Evolutionary conservation across 2,113 vertebrate species (phyloP).

Genomic region (Sander lucioperca): DNA sequence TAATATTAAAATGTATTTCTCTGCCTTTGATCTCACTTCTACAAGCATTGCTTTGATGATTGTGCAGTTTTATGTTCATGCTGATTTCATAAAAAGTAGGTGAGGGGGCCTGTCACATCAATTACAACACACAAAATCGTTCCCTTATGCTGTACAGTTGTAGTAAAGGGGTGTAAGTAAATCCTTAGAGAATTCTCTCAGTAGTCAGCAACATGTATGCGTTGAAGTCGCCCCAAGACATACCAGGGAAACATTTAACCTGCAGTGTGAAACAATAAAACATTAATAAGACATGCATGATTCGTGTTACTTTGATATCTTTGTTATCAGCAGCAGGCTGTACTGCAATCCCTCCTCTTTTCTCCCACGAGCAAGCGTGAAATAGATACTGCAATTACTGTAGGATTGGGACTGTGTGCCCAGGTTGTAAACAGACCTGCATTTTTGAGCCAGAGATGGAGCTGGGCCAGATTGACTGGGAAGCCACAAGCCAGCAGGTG

Average conservation of each 20-base stretch:
- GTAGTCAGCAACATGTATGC: conserved; percentile 54
- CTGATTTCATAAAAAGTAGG: conserved; percentile 60
- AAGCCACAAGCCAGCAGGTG: conserved; percentile 80
- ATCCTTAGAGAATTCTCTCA: conserved; percentile 47
- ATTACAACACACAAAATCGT: conserved; percentile 32
- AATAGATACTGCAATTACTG: conserved; percentile 49
- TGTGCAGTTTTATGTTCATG: conserved; percentile 54
- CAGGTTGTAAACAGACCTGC: conserved; percentile 71
- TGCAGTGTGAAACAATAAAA: conserved; percentile 33
- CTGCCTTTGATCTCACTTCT: conserved; percentile 40
- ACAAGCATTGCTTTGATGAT: conserved; percentile 66
- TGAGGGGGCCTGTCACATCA: conserved; percentile 72
- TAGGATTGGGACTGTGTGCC: conserved; percentile 49
- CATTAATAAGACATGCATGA: conserved; percentile 13
- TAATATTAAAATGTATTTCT: conserved; percentile 7
- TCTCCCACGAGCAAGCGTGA: conserved; percentile 7
- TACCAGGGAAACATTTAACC: conserved; percentile 24
- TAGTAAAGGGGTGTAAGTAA: conserved; percentile 19
- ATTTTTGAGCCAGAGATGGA: conserved; percentile 71
- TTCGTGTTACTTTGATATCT: conserved; percentile 36
- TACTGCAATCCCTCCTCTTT: background rate
- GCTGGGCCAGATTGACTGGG: conserved; percentile 70
- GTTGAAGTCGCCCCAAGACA: background rate
- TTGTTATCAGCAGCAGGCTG: conserved; percentile 29
- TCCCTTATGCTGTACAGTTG: conserved; percentile 46